phyloP scores from a whole-genome alignment of 2,797 vertebrate species.

The Eulemur coronatus region DNA sequence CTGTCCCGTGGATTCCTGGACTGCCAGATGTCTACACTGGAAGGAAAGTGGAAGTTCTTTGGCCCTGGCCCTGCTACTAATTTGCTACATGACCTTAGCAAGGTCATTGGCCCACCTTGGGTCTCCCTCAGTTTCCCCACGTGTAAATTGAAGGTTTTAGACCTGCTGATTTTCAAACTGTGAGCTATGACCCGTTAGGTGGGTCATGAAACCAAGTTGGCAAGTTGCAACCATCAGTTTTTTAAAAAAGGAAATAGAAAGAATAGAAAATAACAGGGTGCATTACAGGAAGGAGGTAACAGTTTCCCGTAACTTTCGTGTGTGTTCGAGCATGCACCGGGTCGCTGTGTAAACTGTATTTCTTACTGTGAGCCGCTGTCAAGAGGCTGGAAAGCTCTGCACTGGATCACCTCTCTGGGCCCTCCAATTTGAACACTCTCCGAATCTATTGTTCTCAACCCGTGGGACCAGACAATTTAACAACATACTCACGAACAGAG shows the following conservation, averaged over 20 bases:
- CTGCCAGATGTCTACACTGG: neutral
- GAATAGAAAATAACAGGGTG: neutral
- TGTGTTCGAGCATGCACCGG: neutral
- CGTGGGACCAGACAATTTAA: neutral
- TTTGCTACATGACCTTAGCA: neutral
- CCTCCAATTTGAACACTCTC: neutral
- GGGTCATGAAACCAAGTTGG: neutral
- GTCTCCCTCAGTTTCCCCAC: neutral
- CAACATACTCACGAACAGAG: neutral
- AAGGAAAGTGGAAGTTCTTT: neutral
- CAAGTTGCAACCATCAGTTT: neutral
- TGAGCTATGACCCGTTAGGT: neutral
- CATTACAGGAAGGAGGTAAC: accelerated
- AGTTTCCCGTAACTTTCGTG: neutral
- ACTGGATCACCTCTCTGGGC: neutral
- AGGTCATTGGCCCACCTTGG: neutral
- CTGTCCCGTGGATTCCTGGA: neutral
- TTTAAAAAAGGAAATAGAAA: neutral
- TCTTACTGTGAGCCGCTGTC: accelerated
- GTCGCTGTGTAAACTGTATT: accelerated
- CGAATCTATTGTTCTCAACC: accelerated
- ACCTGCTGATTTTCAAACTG: neutral
- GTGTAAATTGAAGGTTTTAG: neutral
- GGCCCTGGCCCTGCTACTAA: neutral
- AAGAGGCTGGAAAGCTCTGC: neutral